phyloP scores from a whole-genome alignment of 2,113 vertebrate species.

The Emydura subglobosa region DNA sequence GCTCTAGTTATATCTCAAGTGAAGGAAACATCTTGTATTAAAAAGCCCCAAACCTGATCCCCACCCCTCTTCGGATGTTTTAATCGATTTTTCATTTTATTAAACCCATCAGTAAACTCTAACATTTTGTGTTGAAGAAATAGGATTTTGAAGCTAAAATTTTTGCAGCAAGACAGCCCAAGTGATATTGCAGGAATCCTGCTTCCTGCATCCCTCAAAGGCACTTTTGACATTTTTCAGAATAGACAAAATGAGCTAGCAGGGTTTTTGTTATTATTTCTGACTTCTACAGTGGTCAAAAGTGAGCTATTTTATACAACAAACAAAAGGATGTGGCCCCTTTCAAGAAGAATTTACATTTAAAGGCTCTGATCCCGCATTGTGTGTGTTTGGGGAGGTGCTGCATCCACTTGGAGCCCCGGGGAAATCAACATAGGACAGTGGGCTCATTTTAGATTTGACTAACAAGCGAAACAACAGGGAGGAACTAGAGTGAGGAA shows the following conservation, averaged over 20 bases:
- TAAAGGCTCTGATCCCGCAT: background rate
- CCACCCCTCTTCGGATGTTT: background rate
- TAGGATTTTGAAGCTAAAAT: conserved; percentile 13
- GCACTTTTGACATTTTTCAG: background rate
- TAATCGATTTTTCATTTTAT: background rate
- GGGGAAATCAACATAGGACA: rapidly evolving
- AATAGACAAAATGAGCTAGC: background rate
- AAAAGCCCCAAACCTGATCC: background rate
- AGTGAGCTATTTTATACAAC: background rate
- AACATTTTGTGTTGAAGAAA: rapidly evolving
- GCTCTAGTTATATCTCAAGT: background rate
- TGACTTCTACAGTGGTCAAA: background rate
- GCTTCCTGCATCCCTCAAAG: background rate
- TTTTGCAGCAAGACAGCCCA: background rate
- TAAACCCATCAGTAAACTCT: background rate
- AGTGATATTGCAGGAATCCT: background rate
- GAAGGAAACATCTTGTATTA: background rate
- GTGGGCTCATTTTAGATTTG: background rate
- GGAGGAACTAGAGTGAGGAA: rapidly evolving
- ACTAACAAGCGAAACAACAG: background rate
- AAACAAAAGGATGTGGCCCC: no score
- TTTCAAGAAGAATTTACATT: background rate
- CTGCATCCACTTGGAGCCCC: background rate
- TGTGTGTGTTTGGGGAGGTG: rapidly evolving
- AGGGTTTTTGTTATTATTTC: background rate